A percentile compares a stretch with the other conserved stretches of the same genome.
These are phyloP conservation scores for Podarcis siculus DNA, from an alignment of 2,797 vertebrate species.

Conservation along the genomic window DNA sequence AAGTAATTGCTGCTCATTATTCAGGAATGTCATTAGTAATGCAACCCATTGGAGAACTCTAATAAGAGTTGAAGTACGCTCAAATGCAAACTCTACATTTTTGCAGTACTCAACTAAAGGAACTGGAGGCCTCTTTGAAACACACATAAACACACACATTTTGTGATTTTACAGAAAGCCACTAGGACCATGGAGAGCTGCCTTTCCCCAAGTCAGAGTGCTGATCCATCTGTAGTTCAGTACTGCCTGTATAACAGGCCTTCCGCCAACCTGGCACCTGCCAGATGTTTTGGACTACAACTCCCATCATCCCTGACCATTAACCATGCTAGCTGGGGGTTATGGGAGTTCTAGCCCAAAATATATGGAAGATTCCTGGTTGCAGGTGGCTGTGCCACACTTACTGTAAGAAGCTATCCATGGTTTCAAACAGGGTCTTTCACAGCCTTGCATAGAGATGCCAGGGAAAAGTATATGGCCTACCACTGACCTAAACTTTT, in stretches of 20 bases:
- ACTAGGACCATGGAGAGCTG: background rate
- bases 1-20: background rate
- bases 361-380: background rate
- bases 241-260: background rate
- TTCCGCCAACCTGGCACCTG: background rate
- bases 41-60: background rate
- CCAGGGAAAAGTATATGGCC: no score
- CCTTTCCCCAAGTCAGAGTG: background rate
- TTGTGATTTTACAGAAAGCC: background rate
- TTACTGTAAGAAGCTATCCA: background rate
- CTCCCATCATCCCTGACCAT: no score
- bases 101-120: background rate
- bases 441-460: background rate
- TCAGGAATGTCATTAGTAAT: background rate
- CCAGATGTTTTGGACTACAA: background rate
- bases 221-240: background rate
- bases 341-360: background rate
- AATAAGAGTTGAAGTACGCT: background rate
- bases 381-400: background rate
- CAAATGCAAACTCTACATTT: background rate
- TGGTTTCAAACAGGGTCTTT: background rate
- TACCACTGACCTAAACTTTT: background rate
- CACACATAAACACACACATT: background rate
- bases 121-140: background rate
- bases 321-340: background rate